phyloP scores from a whole-genome alignment of 2,888 invertebrate species.

The Folsomia manolachei region DNA sequence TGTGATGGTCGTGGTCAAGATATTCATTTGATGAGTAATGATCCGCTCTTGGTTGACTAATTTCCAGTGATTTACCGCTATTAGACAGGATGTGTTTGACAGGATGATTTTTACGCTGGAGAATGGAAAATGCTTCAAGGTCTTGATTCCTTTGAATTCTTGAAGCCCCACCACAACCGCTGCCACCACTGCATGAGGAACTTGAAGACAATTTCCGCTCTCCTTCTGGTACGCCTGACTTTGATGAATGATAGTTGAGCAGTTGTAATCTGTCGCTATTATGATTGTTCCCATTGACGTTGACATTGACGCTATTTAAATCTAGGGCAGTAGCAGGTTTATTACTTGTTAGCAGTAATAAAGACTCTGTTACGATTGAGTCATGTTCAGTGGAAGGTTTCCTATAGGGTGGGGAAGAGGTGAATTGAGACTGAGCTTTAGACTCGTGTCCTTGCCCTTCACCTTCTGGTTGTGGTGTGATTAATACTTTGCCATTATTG shows the following conservation, averaged over 20 bases:
- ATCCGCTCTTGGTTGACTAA: slow-evolving; percentile 6
- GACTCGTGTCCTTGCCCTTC: too few relatives aligned
- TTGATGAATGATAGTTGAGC: slow-evolving; percentile 7
- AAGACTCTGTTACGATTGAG: slow-evolving; percentile 49
- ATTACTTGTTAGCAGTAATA: slow-evolving; percentile 44
- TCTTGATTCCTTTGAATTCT: slow-evolving; percentile 20
- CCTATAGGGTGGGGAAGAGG: slow-evolving; percentile 13
- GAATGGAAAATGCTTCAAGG: slow-evolving; percentile 48
- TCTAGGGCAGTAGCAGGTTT: slow-evolving; percentile 5
- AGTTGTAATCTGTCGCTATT: too few relatives aligned
- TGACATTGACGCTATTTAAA: background rate
- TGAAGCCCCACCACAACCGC: background rate
- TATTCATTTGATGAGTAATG: slow-evolving; percentile 15
- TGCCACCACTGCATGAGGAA: background rate
- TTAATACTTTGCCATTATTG: slow-evolving; percentile 15
- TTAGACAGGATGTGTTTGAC: slow-evolving; percentile 40
- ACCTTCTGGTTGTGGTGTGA: slow-evolving; percentile 16
- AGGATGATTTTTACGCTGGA: slow-evolving; percentile 43
- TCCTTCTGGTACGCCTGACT: background rate
- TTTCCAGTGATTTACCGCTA: slow-evolving; percentile 17
- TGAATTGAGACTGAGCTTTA: too few relatives aligned
- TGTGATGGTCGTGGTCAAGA: background rate
- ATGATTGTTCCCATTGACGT: background rate
- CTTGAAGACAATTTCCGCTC: slow-evolving; percentile 4
- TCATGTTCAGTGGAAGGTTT: slow-evolving; percentile 43